phyloP scores from a whole-genome alignment of 2,797 vertebrate genomes.

The Sebastes jordani region DNA sequence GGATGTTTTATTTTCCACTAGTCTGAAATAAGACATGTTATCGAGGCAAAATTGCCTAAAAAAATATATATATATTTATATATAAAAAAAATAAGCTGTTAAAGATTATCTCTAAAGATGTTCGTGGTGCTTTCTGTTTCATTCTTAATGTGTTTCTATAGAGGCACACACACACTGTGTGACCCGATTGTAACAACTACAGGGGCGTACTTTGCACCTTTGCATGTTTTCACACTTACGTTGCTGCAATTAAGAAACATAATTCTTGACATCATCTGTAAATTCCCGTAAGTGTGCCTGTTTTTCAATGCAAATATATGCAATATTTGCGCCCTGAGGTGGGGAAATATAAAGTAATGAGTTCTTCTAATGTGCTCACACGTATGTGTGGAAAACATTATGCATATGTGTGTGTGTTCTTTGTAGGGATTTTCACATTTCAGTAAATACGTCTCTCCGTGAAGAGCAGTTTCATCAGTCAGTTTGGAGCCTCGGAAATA shows the following conservation, averaged over 20 bases:
- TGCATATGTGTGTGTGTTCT: neutral
- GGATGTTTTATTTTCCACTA: no score
- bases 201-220: conserved; percentile 48
- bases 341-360: neutral
- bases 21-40: no score
- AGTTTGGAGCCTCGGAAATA: conserved; percentile 1
- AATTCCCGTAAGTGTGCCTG: conserved; percentile 20
- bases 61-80: no score
- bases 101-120: neutral
- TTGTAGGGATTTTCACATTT: neutral
- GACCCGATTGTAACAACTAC: neutral
- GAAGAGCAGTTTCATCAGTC: neutral
- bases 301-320: conserved; percentile 19
- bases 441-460: neutral
- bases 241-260: conserved; percentile 8
- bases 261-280: conserved; percentile 12
- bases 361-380: neutral
- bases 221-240: conserved; percentile 43
- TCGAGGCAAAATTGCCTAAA: no score
- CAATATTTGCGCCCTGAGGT: neutral
- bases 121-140: conserved; percentile 14
- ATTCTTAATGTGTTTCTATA: neutral
- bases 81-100: neutral
- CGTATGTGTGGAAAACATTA: neutral
- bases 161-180: neutral